Percentiles rank a stretch among this genome's conserved stretches.
These are phyloP conservation scores for Hippocampus mohnikei DNA, from an alignment of 2,113 vertebrate species.

Conservation along the genomic window DNA sequence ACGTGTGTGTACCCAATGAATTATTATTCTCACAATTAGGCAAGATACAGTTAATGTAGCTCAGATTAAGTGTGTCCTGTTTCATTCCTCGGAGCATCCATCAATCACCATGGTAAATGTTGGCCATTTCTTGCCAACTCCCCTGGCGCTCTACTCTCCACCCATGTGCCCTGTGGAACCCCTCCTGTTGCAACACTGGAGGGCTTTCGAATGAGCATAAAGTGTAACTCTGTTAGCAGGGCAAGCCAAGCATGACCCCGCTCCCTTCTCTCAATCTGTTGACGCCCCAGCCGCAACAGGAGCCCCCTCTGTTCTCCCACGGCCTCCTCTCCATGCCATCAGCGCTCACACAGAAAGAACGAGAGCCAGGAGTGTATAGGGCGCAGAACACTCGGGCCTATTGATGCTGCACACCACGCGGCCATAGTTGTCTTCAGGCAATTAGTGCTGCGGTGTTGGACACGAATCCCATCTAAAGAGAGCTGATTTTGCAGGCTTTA, in stretches of 20 bases:
- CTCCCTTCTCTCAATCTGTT: constrained; percentile 45
- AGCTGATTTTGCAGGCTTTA: constrained; percentile 13
- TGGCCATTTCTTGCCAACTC: constrained; percentile 20
- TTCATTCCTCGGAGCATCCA: background rate
- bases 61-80: constrained; percentile 3
- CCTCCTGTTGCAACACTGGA: constrained; percentile 53
- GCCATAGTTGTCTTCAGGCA: constrained; percentile 20
- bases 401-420: constrained; percentile 42
- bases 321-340: constrained; percentile 46
- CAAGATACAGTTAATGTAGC: background rate
- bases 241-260: constrained; percentile 33
- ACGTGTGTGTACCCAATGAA: too few relatives aligned
- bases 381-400: constrained; percentile 46
- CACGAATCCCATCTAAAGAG: constrained; percentile 13
- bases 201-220: constrained; percentile 65
- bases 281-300: constrained; percentile 52
- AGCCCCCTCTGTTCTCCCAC: constrained; percentile 60
- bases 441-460: constrained; percentile 25
- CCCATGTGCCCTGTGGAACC: constrained; percentile 38
- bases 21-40: background rate
- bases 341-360: constrained; percentile 40
- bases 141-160: constrained; percentile 15
- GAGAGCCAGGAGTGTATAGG: constrained; percentile 23
- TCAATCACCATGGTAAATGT: constrained; percentile 22
- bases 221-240: constrained; percentile 62